Evolutionary conservation across 1,140 invertebrate genomes (phyloP).

Genomic region (Papilio glaucus): DNA sequence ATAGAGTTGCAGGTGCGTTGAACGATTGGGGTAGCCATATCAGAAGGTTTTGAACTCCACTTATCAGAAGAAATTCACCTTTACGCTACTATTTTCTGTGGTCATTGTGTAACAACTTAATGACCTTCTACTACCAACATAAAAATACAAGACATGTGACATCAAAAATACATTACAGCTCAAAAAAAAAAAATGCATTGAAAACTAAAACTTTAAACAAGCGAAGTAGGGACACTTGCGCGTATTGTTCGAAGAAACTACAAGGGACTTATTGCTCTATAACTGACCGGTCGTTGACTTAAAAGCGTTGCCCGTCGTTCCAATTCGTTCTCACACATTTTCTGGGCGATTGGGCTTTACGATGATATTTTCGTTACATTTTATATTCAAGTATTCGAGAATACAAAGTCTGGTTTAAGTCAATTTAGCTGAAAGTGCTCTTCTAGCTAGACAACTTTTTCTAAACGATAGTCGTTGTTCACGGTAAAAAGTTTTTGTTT

Average conservation of each 20-base stretch:
- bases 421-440: not conserved
- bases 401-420: conserved; percentile 19
- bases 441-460: not conserved
- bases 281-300: conserved; percentile 17
- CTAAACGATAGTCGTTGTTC: not conserved
- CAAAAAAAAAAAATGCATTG: not conserved
- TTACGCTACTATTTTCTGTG: no score
- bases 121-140: no score
- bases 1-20: no score
- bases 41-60: no score
- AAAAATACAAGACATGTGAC: not conserved
- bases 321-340: conserved; percentile 21
- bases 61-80: no score
- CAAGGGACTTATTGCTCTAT: not conserved
- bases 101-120: no score
- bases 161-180: not conserved
- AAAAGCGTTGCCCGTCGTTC: not conserved
- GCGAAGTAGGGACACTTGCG: not conserved
- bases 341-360: conserved; percentile 10
- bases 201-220: not conserved
- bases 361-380: conserved; percentile 20
- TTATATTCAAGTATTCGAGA: conserved; percentile 20
- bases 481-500: not conserved
- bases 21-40: no score
- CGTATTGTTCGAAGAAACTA: not conserved